These are phyloP conservation scores for Mixornis gularis DNA, from an alignment of 2,113 vertebrate species.

Conservation along the genomic window DNA sequence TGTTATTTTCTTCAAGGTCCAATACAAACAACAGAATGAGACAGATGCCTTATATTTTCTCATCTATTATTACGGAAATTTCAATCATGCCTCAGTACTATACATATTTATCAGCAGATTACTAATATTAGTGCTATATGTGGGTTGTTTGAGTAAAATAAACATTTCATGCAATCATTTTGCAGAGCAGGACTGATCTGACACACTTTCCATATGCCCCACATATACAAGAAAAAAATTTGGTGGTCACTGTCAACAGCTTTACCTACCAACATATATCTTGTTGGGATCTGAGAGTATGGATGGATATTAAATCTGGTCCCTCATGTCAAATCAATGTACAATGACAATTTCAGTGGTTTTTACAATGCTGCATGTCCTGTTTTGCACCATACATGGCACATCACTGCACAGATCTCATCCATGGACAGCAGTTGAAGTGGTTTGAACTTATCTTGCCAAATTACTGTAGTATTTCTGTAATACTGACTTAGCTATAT, in stretches of 20 bases:
- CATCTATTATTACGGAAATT: not conserved
- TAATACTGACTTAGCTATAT: not conserved
- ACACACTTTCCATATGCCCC: not conserved
- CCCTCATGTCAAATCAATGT: not conserved
- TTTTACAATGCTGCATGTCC: not conserved
- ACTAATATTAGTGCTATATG: not conserved
- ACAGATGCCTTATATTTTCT: not conserved
- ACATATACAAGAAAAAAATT: not conserved
- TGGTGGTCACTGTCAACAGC: not conserved
- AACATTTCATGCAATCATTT: not conserved
- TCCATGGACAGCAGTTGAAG: not conserved
- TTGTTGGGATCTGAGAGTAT: not conserved
- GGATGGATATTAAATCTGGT: not conserved
- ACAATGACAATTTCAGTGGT: not conserved
- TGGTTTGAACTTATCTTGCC: not conserved
- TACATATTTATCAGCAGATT: not conserved
- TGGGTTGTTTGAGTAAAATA: not conserved
- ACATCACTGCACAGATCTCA: not conserved
- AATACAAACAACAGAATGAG: not conserved
- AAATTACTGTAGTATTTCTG: not conserved
- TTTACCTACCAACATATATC: not conserved
- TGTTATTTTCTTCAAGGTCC: not conserved
- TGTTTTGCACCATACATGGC: not conserved
- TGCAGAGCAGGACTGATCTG: not conserved
- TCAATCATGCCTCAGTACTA: not conserved